Evolutionary conservation across 2,113 vertebrate genomes (phyloP).

Genomic region (Gasterosteus nipponicus): DNA sequence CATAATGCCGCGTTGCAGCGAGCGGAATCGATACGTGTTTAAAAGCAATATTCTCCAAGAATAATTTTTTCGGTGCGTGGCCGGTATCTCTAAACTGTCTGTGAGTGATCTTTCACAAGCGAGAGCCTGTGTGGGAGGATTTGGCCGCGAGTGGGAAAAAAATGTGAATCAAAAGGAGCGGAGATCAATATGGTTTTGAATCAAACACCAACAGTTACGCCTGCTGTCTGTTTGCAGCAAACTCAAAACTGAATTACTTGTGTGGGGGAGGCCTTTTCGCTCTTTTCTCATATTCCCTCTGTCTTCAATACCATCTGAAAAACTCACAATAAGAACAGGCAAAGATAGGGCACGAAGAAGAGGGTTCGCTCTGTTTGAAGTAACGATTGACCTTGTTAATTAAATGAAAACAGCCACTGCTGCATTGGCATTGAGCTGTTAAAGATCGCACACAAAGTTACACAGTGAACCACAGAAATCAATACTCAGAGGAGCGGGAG

Average conservation of each 20-base stretch:
- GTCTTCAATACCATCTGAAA: conserved; percentile 28
- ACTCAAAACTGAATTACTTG: conserved; percentile 47
- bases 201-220: conserved; percentile 71
- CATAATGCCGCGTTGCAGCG: conserved; percentile 78
- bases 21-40: conserved; percentile 78
- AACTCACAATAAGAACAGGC: conserved; percentile 16
- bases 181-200: conserved; percentile 74
- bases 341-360: neutral
- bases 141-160: conserved; percentile 59
- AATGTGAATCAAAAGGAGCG: conserved; percentile 57
- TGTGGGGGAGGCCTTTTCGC: conserved; percentile 27
- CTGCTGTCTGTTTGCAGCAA: conserved; percentile 54
- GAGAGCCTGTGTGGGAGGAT: conserved; percentile 66
- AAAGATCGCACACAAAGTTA: conserved; percentile 52
- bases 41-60: conserved; percentile 69
- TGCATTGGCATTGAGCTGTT: conserved; percentile 39
- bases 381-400: conserved; percentile 71
- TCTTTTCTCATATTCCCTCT: conserved; percentile 42
- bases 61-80: conserved; percentile 57
- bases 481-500: conserved; percentile 48
- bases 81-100: conserved; percentile 66
- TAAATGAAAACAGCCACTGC: conserved; percentile 51
- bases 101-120: conserved; percentile 66
- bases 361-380: conserved; percentile 23
- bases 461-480: conserved; percentile 52